phyloP scores from a whole-genome alignment of 2,797 vertebrate genomes.

The Halcyon badia region DNA sequence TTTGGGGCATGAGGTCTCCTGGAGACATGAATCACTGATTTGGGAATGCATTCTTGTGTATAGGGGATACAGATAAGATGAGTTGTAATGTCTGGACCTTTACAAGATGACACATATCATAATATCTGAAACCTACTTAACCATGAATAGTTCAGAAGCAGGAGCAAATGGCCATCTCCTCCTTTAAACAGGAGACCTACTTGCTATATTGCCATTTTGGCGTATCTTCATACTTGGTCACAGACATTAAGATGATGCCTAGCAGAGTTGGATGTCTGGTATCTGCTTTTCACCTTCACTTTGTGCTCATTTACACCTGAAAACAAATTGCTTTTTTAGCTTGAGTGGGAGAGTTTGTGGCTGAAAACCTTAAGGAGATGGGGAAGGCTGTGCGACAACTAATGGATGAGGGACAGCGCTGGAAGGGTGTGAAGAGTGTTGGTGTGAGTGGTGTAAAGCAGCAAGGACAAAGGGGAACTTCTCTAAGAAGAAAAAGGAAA shows the following conservation, averaged over 20 bases:
- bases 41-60: neutral
- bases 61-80: neutral
- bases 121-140: neutral
- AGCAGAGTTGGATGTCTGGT: neutral
- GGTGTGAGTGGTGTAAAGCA: neutral
- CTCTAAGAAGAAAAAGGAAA: neutral
- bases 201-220: neutral
- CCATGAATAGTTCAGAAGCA: neutral
- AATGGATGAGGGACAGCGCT: accelerated
- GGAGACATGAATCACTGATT: neutral
- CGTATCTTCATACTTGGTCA: neutral
- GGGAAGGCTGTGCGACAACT: neutral
- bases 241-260: neutral
- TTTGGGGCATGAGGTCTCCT: neutral
- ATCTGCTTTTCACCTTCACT: neutral
- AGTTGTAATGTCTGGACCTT: neutral
- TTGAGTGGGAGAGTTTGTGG: neutral
- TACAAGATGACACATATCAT: neutral
- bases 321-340: neutral
- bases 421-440: neutral
- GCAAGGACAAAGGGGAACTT: neutral
- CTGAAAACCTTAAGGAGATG: neutral
- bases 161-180: neutral
- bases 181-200: neutral
- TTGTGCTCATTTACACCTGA: neutral